These are phyloP conservation scores for Hypothenemus hampei DNA, from an alignment of 1,140 invertebrate genomes.

Conservation along the genomic window DNA sequence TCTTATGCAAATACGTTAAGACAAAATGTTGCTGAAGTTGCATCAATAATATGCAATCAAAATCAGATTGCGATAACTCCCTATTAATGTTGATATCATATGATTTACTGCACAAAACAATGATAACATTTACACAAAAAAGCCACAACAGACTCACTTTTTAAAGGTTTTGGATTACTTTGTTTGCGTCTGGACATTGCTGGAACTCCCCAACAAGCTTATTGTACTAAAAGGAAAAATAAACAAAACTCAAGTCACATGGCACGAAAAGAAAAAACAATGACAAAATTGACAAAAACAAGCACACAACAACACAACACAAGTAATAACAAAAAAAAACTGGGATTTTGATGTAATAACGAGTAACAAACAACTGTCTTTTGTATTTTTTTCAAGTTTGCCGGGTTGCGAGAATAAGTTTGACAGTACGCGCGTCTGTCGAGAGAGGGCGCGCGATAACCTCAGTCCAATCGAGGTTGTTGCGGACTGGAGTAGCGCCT, in stretches of 20 bases:
- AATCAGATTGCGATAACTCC: no score
- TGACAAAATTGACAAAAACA: constrained; percentile 25
- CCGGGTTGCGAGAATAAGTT: constrained; percentile 12
- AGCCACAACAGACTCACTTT: constrained; percentile 49
- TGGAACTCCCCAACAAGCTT: constrained; percentile 17
- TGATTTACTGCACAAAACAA: no score
- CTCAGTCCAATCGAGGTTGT: constrained; percentile 10
- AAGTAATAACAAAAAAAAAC: constrained; percentile 23
- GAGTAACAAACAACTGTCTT: constrained; percentile 7
- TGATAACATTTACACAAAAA: no score
- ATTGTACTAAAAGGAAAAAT: constrained; percentile 10
- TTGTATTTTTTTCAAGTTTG: constrained; percentile 21
- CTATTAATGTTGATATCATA: no score
- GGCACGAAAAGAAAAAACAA: constrained; percentile 33
- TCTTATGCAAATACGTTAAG: no score
- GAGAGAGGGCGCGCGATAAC: constrained; percentile 18
- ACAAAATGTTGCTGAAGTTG: no score
- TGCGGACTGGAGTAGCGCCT: constrained; percentile 25
- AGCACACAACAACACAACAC: constrained; percentile 22
- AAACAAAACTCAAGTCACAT: constrained; percentile 34
- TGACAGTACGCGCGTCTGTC: constrained; percentile 31
- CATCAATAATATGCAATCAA: no score
- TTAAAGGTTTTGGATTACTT: constrained; percentile 58
- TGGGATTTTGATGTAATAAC: no score
- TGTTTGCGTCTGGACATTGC: constrained; percentile 58